Conservation (phyloP, 2,113 vertebrate species). For the Psettodes erumei region DNA sequence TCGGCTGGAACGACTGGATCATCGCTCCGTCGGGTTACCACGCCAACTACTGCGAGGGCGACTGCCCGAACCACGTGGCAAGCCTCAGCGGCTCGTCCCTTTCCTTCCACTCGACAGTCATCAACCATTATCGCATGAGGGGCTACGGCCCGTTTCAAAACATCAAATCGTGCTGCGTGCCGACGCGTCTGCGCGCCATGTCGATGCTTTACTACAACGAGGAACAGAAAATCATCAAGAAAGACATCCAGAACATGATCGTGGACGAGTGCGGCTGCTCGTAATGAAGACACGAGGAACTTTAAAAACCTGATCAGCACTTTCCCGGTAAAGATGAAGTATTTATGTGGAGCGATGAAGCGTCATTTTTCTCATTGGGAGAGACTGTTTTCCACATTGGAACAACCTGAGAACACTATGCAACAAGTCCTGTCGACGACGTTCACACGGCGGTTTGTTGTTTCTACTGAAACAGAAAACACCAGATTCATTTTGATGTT, state of each 20-base stretch:
- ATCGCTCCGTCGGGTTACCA: constrained; percentile 97
- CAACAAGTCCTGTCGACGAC: constrained; percentile 85
- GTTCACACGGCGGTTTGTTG: constrained; percentile 69
- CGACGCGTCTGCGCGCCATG: constrained; percentile 94
- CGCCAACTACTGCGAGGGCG: constrained; percentile 97
- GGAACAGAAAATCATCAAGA: constrained; percentile 98
- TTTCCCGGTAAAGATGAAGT: constrained; percentile 57
- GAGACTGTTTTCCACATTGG: constrained; percentile 73
- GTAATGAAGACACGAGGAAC: constrained; percentile 74
- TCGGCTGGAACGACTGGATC: constrained; percentile 99
- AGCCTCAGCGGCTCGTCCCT: constrained; percentile 89
- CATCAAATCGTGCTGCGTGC: constrained; percentile 95
- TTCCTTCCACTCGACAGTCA: constrained; percentile 96
- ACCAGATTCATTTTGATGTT: constrained; percentile 65
- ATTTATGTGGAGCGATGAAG: constrained; percentile 71
- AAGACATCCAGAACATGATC: constrained; percentile 98
- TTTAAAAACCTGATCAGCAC: constrained; percentile 1
- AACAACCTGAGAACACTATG: constrained; percentile 90
- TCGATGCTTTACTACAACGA: constrained; percentile 98
- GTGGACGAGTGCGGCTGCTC: constrained; percentile 98
- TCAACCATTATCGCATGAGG: constrained; percentile 96
- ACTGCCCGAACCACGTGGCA: constrained; percentile 93
- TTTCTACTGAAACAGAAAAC: constrained; percentile 17
- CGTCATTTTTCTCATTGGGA: constrained; percentile 50
- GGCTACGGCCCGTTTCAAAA: constrained; percentile 93